Base-by-base conservation (phyloP, 2,113 vertebrate genomes). In the Symphodus melops region DNA sequence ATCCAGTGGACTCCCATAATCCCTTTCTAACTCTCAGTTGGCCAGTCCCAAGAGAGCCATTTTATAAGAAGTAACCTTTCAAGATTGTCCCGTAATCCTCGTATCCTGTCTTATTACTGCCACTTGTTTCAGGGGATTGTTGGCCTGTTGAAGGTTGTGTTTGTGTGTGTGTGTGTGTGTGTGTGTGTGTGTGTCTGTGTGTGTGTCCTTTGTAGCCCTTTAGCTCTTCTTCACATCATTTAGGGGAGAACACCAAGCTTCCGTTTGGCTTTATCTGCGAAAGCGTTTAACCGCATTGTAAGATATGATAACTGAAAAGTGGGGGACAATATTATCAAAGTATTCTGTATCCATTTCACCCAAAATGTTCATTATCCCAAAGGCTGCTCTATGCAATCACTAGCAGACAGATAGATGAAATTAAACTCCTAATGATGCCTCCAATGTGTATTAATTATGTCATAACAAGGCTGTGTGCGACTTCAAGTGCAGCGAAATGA, bases 391-490 rank as follows among this genome's bases (percentile, higher is more conserved):
- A 11, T 59, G 72, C 58, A 71, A 82, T 81, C 84, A 68, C 62
- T 37, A 68, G 59, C 51, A 68, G 73, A 79, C 59, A 74, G 51
- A 82, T 72, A 61, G 75, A 82, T 86, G 78, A 68, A 82, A 78
- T 86, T 82, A 75, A 67, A 76, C 66, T 67, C 46, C 37, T 81
- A 81, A 83, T 76, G 71, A 88, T 62, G 76, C 74, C 76, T 81
- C 66, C 49, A 52, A 69, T 4, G 46, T 79, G 68, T 69, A 72
- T 84, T 83, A 65, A 83, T 82, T 78, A 84, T 75, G 65, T 58
- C 58, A 59, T 56, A 81, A 77, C 49, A 42, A 74, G 66, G 70
- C 79, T 68, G 75, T 65, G 68, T 55, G 68, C 48, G 68, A 57
- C 63, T 68, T 76, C 52, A 33, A 81, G 64, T 83, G 75, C 53